Evolutionary conservation across 2,113 vertebrate species (phyloP).

Genomic region (Pholis gunnellus): DNA sequence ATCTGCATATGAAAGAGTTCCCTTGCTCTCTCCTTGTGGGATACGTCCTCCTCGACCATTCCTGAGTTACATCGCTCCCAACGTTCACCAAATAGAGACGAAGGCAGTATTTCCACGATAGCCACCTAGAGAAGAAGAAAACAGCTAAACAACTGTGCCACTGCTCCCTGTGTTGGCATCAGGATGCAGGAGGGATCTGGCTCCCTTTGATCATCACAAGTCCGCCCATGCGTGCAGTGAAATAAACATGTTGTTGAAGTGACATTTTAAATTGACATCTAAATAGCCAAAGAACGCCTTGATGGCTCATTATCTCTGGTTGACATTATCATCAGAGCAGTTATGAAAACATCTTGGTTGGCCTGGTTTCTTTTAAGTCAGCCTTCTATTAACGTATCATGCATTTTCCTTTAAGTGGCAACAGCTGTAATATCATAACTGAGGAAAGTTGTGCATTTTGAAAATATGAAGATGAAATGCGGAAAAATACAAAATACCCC

Average conservation of each 20-base stretch:
- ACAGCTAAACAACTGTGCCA: slow-evolving; percentile 20
- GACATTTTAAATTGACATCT: slow-evolving; percentile 57
- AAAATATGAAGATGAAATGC: not conserved
- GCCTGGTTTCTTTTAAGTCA: not conserved
- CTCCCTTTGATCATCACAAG: slow-evolving; percentile 62
- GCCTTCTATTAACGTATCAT: not conserved
- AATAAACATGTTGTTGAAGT: slow-evolving; percentile 50
- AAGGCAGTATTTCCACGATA: slow-evolving; percentile 33
- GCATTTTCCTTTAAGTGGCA: not conserved
- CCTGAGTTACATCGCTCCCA: not conserved
- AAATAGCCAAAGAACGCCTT: slow-evolving; percentile 27
- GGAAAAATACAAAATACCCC: not conserved
- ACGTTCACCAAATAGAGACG: slow-evolving; percentile 21
- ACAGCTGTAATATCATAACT: not conserved
- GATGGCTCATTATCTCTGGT: slow-evolving; percentile 35
- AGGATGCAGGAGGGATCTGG: slow-evolving; percentile 39
- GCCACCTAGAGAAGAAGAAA: slow-evolving; percentile 19
- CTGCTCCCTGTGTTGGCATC: slow-evolving; percentile 14
- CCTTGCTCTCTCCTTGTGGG: slow-evolving; percentile 19
- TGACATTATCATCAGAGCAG: slow-evolving; percentile 37
- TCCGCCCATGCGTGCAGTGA: slow-evolving; percentile 18
- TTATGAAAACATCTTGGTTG: slow-evolving; percentile 9
- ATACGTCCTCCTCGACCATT: slow-evolving; percentile 41
- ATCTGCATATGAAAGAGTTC: slow-evolving; percentile 72
- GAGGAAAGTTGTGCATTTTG: not conserved